These are phyloP conservation scores for Alauda arvensis DNA, from an alignment of 2,797 vertebrate species.

Conservation along the genomic window DNA sequence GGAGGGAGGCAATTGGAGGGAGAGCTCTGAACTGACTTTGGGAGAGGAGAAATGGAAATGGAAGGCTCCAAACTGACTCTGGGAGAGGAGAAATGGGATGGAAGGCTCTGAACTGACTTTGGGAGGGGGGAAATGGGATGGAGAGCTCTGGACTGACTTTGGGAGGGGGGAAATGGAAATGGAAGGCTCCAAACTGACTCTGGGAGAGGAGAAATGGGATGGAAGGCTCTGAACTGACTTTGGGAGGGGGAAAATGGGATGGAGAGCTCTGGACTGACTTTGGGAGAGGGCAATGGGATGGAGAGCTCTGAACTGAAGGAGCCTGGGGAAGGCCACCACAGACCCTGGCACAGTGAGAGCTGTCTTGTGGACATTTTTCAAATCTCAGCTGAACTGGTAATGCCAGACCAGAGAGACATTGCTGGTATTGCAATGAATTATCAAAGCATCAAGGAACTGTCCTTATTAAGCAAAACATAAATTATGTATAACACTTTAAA, in stretches of 20 bases:
- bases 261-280: background rate
- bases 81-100: background rate
- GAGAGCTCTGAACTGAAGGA: background rate
- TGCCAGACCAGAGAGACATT: background rate
- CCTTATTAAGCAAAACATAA: constrained; percentile 6
- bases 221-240: accelerated
- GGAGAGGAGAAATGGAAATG: accelerated
- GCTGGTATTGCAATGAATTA: background rate
- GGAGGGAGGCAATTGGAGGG: background rate
- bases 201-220: background rate
- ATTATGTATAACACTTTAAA: background rate
- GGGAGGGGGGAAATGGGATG: background rate
- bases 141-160: background rate
- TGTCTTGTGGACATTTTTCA: background rate
- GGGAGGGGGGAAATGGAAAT: background rate
- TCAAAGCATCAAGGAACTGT: constrained; percentile 4
- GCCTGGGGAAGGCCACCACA: background rate
- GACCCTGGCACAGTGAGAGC: background rate
- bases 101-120: background rate
- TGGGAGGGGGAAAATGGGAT: background rate
- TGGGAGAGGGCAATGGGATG: background rate
- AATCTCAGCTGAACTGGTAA: background rate
- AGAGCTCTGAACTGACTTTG: no score
- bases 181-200: accelerated
- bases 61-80: background rate